Conservation (phyloP, 2,113 vertebrate genomes). For the Gymnarchus niloticus region DNA sequence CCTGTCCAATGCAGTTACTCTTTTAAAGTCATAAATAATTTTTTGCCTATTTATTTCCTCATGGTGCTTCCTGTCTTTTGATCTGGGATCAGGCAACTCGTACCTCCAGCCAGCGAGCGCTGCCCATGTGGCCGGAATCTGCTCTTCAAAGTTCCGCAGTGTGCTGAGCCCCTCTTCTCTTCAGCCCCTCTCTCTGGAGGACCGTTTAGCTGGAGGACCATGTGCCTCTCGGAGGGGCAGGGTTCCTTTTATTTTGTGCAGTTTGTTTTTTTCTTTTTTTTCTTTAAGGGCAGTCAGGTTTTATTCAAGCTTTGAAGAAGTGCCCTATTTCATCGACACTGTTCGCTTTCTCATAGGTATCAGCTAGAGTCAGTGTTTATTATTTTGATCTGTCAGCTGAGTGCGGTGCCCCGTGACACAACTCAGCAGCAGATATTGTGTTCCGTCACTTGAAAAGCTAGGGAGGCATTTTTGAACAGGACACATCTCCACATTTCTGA, state of each 20-base stretch:
- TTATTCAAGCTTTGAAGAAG: not conserved
- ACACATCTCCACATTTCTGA: too few relatives aligned
- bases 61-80: slow-evolving; percentile 58
- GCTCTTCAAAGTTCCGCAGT: not conserved
- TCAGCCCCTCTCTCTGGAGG: not conserved
- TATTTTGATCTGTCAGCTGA: too few relatives aligned
- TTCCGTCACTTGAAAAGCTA: too few relatives aligned
- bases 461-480: too few relatives aligned
- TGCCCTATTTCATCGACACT: not conserved
- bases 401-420: too few relatives aligned
- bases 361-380: too few relatives aligned
- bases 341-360: too few relatives aligned
- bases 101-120: slow-evolving; percentile 51
- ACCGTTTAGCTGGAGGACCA: not conserved
- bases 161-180: not conserved
- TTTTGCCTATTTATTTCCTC: slow-evolving; percentile 58
- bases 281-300: not conserved
- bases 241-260: too few relatives aligned
- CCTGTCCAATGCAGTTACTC: slow-evolving; percentile 24
- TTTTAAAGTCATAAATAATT: slow-evolving; percentile 9
- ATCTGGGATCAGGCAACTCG: slow-evolving; percentile 55
- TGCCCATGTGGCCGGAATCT: slow-evolving; percentile 40
- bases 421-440: too few relatives aligned
- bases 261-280: too few relatives aligned
- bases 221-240: not conserved